phyloP scores from a whole-genome alignment of 2,888 invertebrate genomes.

The Stegophylla sp. region DNA sequence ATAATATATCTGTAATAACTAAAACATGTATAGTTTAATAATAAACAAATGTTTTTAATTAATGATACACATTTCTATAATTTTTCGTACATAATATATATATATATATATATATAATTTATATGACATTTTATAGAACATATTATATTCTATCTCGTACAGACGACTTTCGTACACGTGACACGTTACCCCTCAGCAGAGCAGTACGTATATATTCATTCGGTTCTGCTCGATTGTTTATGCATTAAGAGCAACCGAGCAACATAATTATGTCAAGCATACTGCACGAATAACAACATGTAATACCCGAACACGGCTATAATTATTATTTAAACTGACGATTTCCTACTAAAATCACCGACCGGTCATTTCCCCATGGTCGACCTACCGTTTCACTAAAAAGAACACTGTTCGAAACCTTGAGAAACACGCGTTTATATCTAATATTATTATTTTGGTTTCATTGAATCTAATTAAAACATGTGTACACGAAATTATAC shows the following conservation, averaged over 20 bases:
- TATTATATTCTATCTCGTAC: no score
- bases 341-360: background rate
- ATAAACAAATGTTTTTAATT: no score
- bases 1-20: no score
- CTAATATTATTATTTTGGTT: background rate
- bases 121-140: no score
- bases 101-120: no score
- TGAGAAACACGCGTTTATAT: background rate
- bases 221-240: background rate
- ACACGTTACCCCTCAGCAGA: no score
- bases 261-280: background rate
- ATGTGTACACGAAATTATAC: background rate
- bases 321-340: background rate
- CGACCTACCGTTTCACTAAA: background rate
- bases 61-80: no score
- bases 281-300: background rate
- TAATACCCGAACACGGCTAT: background rate
- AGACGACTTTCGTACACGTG: no score
- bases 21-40: no score
- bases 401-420: background rate
- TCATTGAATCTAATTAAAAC: background rate
- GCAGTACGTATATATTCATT: background rate
- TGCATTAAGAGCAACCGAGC: background rate
- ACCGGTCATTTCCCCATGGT: background rate
- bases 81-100: no score